Evolutionary conservation across 2,797 vertebrate species (phyloP).

Genomic region (Numenius phaeopus): DNA sequence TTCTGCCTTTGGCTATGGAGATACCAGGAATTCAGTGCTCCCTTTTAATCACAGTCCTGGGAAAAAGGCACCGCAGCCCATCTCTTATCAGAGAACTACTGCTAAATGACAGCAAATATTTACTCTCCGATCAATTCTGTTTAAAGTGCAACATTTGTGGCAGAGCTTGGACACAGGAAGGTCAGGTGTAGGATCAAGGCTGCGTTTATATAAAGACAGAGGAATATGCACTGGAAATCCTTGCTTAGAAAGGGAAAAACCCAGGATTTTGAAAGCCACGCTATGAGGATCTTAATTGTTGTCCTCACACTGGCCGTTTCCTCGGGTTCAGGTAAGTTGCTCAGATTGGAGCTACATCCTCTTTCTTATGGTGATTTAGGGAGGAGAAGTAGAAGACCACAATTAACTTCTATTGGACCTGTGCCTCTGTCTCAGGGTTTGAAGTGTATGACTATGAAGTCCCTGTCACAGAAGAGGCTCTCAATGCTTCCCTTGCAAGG

Average conservation of each 20-base stretch:
- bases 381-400: neutral
- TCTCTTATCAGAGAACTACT: neutral
- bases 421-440: slow-evolving; percentile 44
- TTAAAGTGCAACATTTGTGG: slow-evolving; percentile 9
- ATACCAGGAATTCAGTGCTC: neutral
- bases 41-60: neutral
- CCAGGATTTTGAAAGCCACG: neutral
- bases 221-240: neutral
- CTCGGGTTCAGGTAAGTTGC: slow-evolving; percentile 54
- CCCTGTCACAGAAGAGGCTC: slow-evolving; percentile 50
- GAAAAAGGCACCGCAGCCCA: neutral
- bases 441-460: slow-evolving; percentile 68
- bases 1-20: neutral
- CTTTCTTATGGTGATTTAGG: neutral
- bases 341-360: rapidly evolving
- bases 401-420: neutral
- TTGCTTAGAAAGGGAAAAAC: neutral
- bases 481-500: slow-evolving; percentile 64
- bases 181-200: neutral
- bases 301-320: neutral
- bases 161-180: neutral
- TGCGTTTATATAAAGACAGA: slow-evolving; percentile 4
- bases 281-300: neutral
- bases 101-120: slow-evolving; percentile 63
- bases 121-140: slow-evolving; percentile 45